Conservation (phyloP, 2,888 invertebrate species). For the Monochamus alternatus region DNA sequence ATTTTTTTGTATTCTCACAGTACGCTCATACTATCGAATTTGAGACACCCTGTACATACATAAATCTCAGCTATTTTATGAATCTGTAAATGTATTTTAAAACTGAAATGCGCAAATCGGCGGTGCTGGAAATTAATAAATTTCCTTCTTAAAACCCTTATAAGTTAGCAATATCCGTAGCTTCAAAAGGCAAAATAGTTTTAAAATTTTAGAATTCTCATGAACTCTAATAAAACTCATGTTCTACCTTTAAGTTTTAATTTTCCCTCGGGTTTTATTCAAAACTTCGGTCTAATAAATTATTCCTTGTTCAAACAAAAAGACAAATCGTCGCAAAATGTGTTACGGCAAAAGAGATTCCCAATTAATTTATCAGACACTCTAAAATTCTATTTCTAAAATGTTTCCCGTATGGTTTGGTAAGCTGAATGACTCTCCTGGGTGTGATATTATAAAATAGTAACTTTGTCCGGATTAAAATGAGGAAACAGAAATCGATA, state of each 20-base stretch:
- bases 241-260: not conserved
- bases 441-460: not conserved
- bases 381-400: no score
- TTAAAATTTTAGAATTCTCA: not conserved
- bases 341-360: no score
- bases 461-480: not conserved
- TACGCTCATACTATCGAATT: no score
- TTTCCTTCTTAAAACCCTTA: not conserved
- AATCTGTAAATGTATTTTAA: not conserved
- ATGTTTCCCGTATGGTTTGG: no score
- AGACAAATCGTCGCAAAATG: no score
- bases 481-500: not conserved
- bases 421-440: not conserved
- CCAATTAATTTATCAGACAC: no score
- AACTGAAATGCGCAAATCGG: not conserved
- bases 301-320: no score
- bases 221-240: not conserved
- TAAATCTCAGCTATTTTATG: no score
- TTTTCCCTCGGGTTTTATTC: no score
- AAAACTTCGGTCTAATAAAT: no score
- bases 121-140: not conserved
- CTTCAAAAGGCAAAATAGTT: not conserved
- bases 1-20: no score
- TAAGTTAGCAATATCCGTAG: not conserved
- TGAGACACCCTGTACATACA: no score